Conservation (phyloP, 2,113 vertebrate genomes). For the Gavialis gangeticus region DNA sequence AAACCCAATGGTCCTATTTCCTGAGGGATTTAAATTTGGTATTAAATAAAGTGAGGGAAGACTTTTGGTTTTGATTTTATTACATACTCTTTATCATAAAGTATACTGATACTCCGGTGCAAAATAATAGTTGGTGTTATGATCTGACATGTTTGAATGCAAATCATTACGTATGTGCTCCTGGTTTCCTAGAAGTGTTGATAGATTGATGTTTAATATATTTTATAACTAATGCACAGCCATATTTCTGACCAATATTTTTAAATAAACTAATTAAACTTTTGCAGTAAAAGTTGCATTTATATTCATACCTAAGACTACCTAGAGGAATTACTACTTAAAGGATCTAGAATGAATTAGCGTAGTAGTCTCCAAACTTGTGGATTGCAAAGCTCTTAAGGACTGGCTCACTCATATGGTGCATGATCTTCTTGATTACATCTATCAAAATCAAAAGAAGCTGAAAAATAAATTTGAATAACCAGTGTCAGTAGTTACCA, state of each 20-base stretch:
- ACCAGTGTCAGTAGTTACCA: not conserved
- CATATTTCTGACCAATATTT: constrained; percentile 42
- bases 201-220: constrained; percentile 61
- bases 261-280: constrained; percentile 59
- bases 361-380: not conserved
- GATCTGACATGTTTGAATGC: constrained; percentile 20
- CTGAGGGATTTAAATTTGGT: not conserved
- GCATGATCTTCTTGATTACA: fast-evolving
- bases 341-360: not conserved
- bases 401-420: not conserved
- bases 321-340: not conserved
- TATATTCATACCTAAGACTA: not conserved
- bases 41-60: not conserved
- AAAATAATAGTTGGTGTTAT: not conserved
- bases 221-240: constrained; percentile 57
- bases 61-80: not conserved
- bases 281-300: not conserved
- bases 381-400: not conserved
- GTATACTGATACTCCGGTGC: not conserved
- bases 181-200: not conserved
- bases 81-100: not conserved
- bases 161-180: constrained; percentile 2
- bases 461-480: not conserved
- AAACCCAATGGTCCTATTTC: not conserved
- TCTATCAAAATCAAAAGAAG: not conserved